These are phyloP conservation scores for Pseudomyrmex dendroicus DNA, from an alignment of 1,140 invertebrate species.

Conservation along the genomic window DNA sequence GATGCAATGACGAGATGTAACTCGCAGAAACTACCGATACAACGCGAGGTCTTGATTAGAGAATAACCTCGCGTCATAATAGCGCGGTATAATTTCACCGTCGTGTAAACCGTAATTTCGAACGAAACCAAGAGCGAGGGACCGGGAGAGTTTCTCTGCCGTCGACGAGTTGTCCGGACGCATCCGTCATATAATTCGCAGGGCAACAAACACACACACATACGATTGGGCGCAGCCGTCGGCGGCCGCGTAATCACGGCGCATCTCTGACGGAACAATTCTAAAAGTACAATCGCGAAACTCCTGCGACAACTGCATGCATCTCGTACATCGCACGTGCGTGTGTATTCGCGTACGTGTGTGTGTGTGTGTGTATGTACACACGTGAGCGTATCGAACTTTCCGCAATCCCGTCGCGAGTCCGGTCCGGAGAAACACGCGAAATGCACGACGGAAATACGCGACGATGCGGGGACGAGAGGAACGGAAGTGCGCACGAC, in stretches of 20 bases:
- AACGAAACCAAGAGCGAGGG: slow-evolving; percentile 3
- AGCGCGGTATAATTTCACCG: neutral
- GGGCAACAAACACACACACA: neutral
- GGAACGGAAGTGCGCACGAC: slow-evolving; percentile 29
- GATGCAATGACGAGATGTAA: neutral
- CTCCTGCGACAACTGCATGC: neutral
- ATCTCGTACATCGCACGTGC: neutral
- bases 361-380: neutral
- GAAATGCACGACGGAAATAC: slow-evolving; percentile 34
- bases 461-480: slow-evolving; percentile 13
- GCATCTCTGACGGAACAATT: slow-evolving; percentile 33
- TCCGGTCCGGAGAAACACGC: slow-evolving; percentile 26
- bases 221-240: neutral
- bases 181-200: slow-evolving; percentile 47
- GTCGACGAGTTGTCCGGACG: slow-evolving; percentile 38
- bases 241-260: slow-evolving; percentile 36
- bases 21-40: neutral
- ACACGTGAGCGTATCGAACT: slow-evolving; percentile 9
- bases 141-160: slow-evolving; percentile 17
- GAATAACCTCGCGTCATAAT: neutral
- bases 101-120: slow-evolving; percentile 35
- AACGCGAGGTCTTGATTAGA: neutral
- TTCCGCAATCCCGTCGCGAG: slow-evolving; percentile 35
- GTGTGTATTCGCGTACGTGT: neutral
- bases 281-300: slow-evolving; percentile 54